Evolutionary conservation across 1,140 invertebrate species (phyloP), one percentile per base, ranked within the genome.

Genomic region (Platyura marginata): DNA sequence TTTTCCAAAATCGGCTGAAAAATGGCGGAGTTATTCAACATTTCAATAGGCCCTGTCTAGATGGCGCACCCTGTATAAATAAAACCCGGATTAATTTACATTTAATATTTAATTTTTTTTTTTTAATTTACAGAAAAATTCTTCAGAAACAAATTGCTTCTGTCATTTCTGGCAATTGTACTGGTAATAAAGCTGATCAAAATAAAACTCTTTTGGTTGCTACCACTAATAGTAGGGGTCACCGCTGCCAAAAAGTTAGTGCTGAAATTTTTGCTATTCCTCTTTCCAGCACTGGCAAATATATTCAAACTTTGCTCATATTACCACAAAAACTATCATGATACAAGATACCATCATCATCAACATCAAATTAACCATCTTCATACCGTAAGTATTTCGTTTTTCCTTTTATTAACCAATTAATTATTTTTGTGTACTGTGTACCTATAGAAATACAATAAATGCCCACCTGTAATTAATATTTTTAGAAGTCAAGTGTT

Each of bases 221-320:
- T 83, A 45, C 81, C 81, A 1, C 62, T 82, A 33, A 54, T 83
- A 3, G 68, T 83, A 43, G 83, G 83, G 2, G 72, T 82, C 3
- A 77, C 77, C 1, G 74, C 81, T 0, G 81, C 81, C 2, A 87
- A 87, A 61, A 87, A 86, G 55, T 62, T 87, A 42, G 69, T 86
- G 47, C 63, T 87, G 3, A 86, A 87, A 51, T 63, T 85, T 22
- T 55, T 87, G 16, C 67, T 87, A 2, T 86, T 86, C 67, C 53
- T 87, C 5, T 81, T 86, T 53, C 83, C 83, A 1, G 79, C 80
- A 0, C 62, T 87, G 33, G 74, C 79, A 40, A 80, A 85, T 53
- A 69, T 87, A 46, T 87, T 86, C 64, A 86, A 85, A 54, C 65
- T 85, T 1, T 87, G 83, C 57, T 79, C 80, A 10, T 81, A 78